Evolutionary conservation across 1,140 invertebrate species (phyloP).

Genomic region (Aradophagus sp.): DNA sequence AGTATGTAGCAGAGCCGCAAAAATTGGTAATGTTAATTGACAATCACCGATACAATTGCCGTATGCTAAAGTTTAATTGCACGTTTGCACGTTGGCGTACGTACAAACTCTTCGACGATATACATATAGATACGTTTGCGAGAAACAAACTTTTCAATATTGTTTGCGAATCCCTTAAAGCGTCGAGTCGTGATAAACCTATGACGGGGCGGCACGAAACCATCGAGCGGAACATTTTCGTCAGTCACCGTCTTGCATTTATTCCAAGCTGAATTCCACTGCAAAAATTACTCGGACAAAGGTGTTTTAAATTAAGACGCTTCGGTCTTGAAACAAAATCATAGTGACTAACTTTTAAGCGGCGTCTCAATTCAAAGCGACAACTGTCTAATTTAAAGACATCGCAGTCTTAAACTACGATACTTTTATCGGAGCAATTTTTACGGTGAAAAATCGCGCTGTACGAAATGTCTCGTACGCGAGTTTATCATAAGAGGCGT

Average conservation of each 20-base stretch:
- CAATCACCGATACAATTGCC: constrained; percentile 2
- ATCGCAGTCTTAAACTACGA: too few species aligned
- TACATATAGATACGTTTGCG: neutral
- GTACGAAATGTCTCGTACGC: constrained; percentile 6
- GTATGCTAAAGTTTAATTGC: neutral
- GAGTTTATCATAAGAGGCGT: constrained; percentile 8
- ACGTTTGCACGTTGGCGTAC: constrained; percentile 1
- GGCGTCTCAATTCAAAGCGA: too few species aligned
- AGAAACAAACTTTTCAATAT: constrained; percentile 6
- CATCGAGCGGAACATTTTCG: neutral
- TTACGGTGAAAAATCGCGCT: too few species aligned
- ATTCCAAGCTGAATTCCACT: too few species aligned
- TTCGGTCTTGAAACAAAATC: too few species aligned
- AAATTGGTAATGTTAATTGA: constrained; percentile 4
- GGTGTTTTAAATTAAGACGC: too few species aligned
- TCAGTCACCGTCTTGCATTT: constrained; percentile 3
- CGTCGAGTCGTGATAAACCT: neutral
- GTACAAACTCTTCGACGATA: too few species aligned
- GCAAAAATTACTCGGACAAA: too few species aligned
- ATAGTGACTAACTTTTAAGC: too few species aligned
- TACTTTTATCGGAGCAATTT: too few species aligned
- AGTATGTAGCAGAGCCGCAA: neutral
- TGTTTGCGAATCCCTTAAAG: constrained; percentile 5
- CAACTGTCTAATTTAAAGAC: too few species aligned
- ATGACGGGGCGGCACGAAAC: constrained; percentile 13